A percentile compares a stretch with the other conserved stretches of the same genome.
Conservation (phyloP, 1,140 invertebrate species). For the Homalodisca vitripennis region DNA sequence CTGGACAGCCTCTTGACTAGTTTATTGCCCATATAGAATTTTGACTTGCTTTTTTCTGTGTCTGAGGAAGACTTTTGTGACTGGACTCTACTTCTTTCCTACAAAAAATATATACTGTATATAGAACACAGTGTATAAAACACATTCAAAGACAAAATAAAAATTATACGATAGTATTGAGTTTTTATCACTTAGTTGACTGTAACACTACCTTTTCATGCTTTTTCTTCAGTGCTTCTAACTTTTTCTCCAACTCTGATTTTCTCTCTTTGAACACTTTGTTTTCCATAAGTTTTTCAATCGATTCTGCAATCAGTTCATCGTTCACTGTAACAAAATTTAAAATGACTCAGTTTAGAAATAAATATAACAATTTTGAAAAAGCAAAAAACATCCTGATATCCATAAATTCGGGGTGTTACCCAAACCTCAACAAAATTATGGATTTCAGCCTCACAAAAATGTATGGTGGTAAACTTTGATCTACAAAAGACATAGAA, state of each 20-base stretch:
- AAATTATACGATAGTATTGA: not conserved
- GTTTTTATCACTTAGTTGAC: too few relatives aligned
- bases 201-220: conserved; percentile 74
- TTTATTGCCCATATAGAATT: conserved; percentile 71
- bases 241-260: conserved; percentile 81
- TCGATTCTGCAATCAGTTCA: conserved; percentile 67
- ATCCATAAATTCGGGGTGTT: too few relatives aligned
- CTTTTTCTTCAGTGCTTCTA: conserved; percentile 80
- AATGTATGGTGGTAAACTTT: too few relatives aligned
- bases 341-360: too few relatives aligned
- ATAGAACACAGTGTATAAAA: not conserved
- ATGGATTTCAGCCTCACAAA: too few relatives aligned
- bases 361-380: not conserved
- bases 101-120: conserved; percentile 27
- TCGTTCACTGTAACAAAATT: conserved; percentile 50
- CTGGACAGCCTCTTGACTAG: conserved; percentile 76
- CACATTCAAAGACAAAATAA: not conserved
- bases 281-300: conserved; percentile 77
- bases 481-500: too few relatives aligned
- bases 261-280: conserved; percentile 82
- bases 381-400: not conserved
- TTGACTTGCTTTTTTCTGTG: conserved; percentile 59
- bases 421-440: too few relatives aligned
- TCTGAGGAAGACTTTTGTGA: conserved; percentile 50
- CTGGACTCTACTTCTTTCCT: conserved; percentile 61